These are phyloP conservation scores for Eubucco bourcierii DNA, from an alignment of 2,113 vertebrate genomes.

Conservation along the genomic window DNA sequence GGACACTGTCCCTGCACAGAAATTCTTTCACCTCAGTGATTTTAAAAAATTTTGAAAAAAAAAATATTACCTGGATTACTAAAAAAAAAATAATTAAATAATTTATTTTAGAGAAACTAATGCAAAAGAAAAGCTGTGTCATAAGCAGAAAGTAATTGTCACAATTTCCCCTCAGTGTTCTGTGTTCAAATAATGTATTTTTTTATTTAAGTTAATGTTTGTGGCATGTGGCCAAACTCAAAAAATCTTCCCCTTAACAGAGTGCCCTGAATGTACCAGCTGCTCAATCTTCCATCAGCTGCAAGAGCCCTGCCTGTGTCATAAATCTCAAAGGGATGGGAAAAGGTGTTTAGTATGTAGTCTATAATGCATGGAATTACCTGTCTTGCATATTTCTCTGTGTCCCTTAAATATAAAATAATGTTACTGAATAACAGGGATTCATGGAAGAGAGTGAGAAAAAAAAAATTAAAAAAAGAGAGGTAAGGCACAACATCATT, in stretches of 20 bases:
- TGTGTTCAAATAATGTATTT: not conserved
- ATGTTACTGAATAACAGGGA: not conserved
- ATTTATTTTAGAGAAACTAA: not conserved
- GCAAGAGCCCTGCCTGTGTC: not conserved
- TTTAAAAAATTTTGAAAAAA: not conserved
- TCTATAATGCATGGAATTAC: not conserved
- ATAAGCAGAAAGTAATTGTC: not conserved
- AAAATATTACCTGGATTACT: not conserved
- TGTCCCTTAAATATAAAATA: not conserved
- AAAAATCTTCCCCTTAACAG: not conserved
- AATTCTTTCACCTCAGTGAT: not conserved
- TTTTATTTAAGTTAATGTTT: not conserved
- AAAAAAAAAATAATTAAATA: not conserved
- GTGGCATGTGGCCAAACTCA: not conserved
- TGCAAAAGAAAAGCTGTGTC: not conserved
- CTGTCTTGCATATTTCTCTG: not conserved
- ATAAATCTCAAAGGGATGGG: not conserved
- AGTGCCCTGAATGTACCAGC: not conserved
- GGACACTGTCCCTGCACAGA: not conserved
- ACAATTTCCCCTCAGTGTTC: not conserved
- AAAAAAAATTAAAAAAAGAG: not conserved
- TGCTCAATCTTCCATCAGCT: accelerated
- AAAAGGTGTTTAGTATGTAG: not conserved
- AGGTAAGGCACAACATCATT: slow-evolving; percentile 11
- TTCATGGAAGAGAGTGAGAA: not conserved